phyloP scores from a whole-genome alignment of 2,113 vertebrate genomes.

The Ictidomys tridecemlineatus region DNA sequence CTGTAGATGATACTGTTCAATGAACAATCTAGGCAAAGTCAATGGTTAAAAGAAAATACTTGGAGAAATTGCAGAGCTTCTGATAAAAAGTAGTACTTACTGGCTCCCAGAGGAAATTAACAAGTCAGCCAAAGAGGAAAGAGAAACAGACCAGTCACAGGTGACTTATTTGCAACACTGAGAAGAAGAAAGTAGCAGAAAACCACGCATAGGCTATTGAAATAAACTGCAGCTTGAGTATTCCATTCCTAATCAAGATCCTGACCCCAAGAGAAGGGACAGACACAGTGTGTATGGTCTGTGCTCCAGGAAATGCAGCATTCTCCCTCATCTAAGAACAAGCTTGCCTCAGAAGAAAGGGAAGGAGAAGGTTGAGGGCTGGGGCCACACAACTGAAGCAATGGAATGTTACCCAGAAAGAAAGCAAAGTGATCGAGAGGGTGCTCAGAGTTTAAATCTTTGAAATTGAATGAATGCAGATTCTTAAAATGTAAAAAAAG shows the following conservation, averaged over 20 bases:
- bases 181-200: not conserved
- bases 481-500: not conserved
- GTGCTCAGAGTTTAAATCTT: not conserved
- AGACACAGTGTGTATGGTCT: no score
- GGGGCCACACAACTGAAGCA: not conserved
- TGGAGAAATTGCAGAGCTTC: conserved; percentile 15
- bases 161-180: not conserved
- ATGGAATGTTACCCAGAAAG: not conserved
- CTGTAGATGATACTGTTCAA: not conserved
- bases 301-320: not conserved
- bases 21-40: not conserved
- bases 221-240: not conserved
- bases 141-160: not conserved
- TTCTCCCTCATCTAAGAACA: not conserved
- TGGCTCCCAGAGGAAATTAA: not conserved
- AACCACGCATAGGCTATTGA: not conserved
- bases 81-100: not conserved
- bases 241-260: not conserved
- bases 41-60: not conserved
- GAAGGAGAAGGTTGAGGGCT: fast-evolving
- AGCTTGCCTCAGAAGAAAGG: not conserved
- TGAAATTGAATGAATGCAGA: not conserved
- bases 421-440: no score
- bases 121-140: conserved; percentile 1
- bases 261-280: not conserved